phyloP scores from a whole-genome alignment of 1,140 invertebrate species.

The Globodera rostochiensis region DNA sequence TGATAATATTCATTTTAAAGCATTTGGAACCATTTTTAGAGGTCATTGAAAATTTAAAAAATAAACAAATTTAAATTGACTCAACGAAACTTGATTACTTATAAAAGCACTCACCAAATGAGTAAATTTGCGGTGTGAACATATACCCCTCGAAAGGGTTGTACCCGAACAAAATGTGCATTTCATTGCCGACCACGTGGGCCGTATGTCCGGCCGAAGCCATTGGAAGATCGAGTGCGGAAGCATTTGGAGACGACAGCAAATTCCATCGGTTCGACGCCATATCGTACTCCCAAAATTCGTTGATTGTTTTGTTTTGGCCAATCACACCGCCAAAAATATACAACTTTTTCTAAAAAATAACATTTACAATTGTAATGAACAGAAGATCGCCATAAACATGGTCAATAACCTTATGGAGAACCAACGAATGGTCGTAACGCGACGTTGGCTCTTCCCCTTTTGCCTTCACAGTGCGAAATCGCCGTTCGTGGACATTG shows the following conservation, averaged over 20 bases:
- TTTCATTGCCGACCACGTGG: slow-evolving; percentile 60
- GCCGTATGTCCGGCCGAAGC: slow-evolving; percentile 63
- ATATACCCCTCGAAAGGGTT: slow-evolving; percentile 60
- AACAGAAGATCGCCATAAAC: slow-evolving; percentile 3
- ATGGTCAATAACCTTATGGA: slow-evolving; percentile 51
- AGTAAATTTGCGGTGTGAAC: slow-evolving; percentile 59
- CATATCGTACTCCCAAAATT: slow-evolving; percentile 60
- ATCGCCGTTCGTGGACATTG: slow-evolving; percentile 37
- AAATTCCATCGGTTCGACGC: slow-evolving; percentile 42
- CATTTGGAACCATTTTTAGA: no score
- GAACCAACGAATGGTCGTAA: slow-evolving; percentile 63
- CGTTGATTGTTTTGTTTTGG: slow-evolving; percentile 51
- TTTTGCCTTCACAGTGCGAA: slow-evolving; percentile 22
- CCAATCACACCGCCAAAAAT: slow-evolving; percentile 61
- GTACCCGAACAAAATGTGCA: slow-evolving; percentile 65
- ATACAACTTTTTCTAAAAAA: slow-evolving; percentile 55
- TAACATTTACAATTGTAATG: slow-evolving; percentile 2
- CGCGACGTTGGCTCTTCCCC: slow-evolving; percentile 38
- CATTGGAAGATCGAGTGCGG: slow-evolving; percentile 41
- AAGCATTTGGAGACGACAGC: slow-evolving; percentile 37
- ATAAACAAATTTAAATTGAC: no score
- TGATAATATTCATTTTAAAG: no score
- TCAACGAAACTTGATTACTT: no score
- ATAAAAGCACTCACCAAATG: slow-evolving; percentile 51
- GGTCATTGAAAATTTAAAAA: no score